phyloP scores from a whole-genome alignment of 2,888 invertebrate species.

The Subacronicta megacephala region DNA sequence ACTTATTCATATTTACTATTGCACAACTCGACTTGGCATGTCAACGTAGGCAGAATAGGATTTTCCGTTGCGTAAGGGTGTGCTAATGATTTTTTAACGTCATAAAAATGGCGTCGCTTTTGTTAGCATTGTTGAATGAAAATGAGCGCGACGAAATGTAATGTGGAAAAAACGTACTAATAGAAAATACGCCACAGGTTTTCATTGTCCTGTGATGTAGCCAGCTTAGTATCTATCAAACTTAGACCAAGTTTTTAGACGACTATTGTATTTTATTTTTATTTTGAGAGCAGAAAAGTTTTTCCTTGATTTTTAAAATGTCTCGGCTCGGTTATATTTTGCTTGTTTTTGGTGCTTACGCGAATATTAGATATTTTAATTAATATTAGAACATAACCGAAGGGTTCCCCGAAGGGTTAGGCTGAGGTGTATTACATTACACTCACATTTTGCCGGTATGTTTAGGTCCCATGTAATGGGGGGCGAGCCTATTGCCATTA shows the following conservation, averaged over 20 bases:
- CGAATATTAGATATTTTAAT: too few species aligned
- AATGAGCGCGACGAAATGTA: conserved; percentile 39
- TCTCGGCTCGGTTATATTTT: too few species aligned
- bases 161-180: conserved; percentile 41
- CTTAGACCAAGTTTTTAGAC: not conserved
- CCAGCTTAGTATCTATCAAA: not conserved
- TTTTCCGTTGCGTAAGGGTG: conserved; percentile 49
- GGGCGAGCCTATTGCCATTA: too few species aligned
- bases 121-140: conserved; percentile 51
- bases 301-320: too few species aligned
- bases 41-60: conserved; percentile 44
- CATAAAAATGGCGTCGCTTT: conserved; percentile 55
- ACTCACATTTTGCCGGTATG: too few species aligned
- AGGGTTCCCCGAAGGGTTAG: too few species aligned
- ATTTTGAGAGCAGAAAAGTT: too few species aligned
- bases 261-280: too few species aligned
- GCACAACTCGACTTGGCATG: conserved; percentile 41
- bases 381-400: too few species aligned
- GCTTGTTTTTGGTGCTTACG: too few species aligned
- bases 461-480: too few species aligned
- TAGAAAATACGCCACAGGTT: conserved; percentile 20
- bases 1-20: conserved; percentile 37
- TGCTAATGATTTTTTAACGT: conserved; percentile 61
- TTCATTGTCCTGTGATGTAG: conserved; percentile 9
- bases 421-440: too few species aligned